Base-by-base conservation (phyloP, 1,140 invertebrate genomes). In the Penaeus japonicus region DNA sequence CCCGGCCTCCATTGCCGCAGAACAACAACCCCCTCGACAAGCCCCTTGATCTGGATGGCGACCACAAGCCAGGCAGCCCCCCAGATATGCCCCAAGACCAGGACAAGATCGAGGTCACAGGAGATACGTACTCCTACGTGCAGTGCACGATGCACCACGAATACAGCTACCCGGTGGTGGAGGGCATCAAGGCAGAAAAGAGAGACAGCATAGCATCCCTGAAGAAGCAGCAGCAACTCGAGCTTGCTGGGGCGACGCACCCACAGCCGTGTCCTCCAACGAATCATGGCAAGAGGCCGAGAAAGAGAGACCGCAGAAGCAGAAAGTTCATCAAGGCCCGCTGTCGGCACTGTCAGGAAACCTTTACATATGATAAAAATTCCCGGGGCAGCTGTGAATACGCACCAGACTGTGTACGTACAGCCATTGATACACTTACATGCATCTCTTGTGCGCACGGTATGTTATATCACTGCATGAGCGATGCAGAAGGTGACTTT, bases 381-480 rank as follows among this genome's bases (percentile, higher is more conserved):
- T 93, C 94, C 32, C 94, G 95, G 32, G 97, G 97, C 27, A 95
- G 95, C 39, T 98, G 97, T 93, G 96, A 97, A 92, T 97, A 96
- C 92, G 97, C 97, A 4, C 97, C 97, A 1, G 97, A 98, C 93
- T 95, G 94, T 89, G 95, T 96, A 91, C 95, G 94, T 89, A 94
- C 95, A 30, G 96, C 96, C 91, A 96, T 98, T 89, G 96, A 97
- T 91, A 94, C 94, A 87, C 94, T 97, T 47, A 95, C 96, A 27
- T 98, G 97, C 92, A 95, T 98, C 87, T 95, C 95, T 22, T 96
- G 96, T 92, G 96, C 97, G 39, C 94, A 96, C 92, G 96, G 97
- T 91, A 95, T 98, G 94, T 94, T 98, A 90, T 98, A 98, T 93
- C 97, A 98, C 93, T 98, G 97, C 92, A 96, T 97, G 94, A 95